A percentile compares a stretch with the other conserved stretches of the same genome.
Evolutionary conservation across 2,888 invertebrate genomes (phyloP).

Genomic region (Ochropleura plecta): DNA sequence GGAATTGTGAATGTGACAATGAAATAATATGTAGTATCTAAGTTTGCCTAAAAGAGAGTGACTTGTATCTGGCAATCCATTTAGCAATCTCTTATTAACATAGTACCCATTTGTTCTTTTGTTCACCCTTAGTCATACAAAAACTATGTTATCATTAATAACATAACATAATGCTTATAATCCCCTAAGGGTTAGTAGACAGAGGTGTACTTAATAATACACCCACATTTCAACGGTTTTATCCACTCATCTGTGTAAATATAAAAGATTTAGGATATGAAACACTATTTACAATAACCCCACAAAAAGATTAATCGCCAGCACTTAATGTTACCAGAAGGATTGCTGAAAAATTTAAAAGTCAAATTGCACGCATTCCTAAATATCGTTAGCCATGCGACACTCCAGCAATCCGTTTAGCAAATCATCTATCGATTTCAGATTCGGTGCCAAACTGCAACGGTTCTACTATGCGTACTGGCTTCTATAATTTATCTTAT

Average conservation of each 20-base stretch:
- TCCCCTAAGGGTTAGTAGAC: too few relatives aligned
- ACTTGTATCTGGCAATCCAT: neutral
- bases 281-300: neutral
- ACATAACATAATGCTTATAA: too few relatives aligned
- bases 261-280: neutral
- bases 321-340: neutral
- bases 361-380: conserved; percentile 20
- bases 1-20: neutral
- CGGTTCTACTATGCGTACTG: neutral
- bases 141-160: neutral
- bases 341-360: neutral
- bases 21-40: neutral
- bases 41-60: neutral
- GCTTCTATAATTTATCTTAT: neutral
- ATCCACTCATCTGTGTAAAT: too few relatives aligned
- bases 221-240: too few relatives aligned
- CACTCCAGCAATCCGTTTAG: conserved; percentile 15
- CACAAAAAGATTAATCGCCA: neutral
- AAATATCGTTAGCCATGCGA: conserved; percentile 8
- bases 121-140: neutral
- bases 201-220: too few relatives aligned
- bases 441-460: conserved; percentile 41
- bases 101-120: neutral
- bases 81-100: neutral
- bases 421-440: conserved; percentile 47